Evolutionary conservation across 2,113 vertebrate genomes (phyloP), one percentile per base, ranked within the genome.

Genomic region (Ophiodon elongatus): DNA sequence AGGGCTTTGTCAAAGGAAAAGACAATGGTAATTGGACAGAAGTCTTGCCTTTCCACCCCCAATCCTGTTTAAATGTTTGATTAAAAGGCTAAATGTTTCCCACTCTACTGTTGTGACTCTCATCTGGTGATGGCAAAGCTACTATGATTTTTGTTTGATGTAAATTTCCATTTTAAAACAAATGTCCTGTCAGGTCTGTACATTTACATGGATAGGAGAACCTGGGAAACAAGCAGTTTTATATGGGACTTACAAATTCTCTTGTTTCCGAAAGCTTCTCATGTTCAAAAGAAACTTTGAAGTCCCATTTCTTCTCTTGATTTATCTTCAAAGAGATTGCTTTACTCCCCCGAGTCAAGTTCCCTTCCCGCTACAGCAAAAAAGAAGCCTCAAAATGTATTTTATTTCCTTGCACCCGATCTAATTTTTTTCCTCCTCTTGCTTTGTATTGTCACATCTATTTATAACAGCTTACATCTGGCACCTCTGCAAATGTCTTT

Each of bases 1-100:
- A 99, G 92, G 97, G 95, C 83, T 99, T 99, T 90, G 98, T 99
- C 89, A 99, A 99, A 95, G 98, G 97, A 83, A 99, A 99, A 94
- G 98, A 99, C 93, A 97, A 94, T 86, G 98, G 98, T 99, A 94
- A 97, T 97, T 96, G 76, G 80, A 82, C 76, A 70, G 39, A 43
- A 45, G 39, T 73, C 69, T 72, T 67, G 41, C 59, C 81, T 75
- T 67, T 73, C 71, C 65, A 43, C 17, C 70, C 59, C 21, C 72
- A 66, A 19, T 69, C 54, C 29, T 82, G 67, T 81, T 67, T 89
- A 75, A 80, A 82, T 82, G 70, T 81, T 84, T 83, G 35, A 52
- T 85, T 85, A 47, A 82, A 89, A 71, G 59, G 74, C 64, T 35
- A 74, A 79, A 77, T 73, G 60, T 64, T 43, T 63, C 45, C 62